These are phyloP conservation scores for Cossypha caffra DNA, from an alignment of 2,797 vertebrate species.

Conservation along the genomic window DNA sequence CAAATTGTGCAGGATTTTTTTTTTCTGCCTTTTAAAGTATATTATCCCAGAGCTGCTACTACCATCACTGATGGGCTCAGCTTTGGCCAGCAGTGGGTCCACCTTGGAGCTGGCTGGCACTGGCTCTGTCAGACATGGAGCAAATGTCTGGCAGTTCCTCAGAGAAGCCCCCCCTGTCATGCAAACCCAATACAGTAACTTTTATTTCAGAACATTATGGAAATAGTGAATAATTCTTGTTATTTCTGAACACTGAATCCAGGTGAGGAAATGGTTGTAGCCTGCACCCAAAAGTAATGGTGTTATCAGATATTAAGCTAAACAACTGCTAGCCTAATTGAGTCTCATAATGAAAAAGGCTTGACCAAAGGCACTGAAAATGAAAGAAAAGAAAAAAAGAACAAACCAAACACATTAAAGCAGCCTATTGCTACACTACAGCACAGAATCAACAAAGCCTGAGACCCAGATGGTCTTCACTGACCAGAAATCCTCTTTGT, in stretches of 20 bases:
- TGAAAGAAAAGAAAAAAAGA: not conserved
- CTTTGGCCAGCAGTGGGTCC: not conserved
- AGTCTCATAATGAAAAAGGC: not conserved
- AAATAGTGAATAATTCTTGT: not conserved
- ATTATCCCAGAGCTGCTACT: not conserved
- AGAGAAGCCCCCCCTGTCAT: not conserved
- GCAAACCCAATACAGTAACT: not conserved
- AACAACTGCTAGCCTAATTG: not conserved
- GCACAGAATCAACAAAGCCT: conserved; percentile 28
- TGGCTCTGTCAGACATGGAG: not conserved
- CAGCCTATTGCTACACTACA: not conserved
- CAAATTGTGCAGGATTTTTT: not conserved
- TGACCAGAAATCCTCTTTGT: conserved; percentile 37
- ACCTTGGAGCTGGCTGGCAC: not conserved
- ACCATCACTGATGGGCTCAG: not conserved
- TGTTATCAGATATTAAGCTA: not conserved
- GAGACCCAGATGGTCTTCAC: conserved; percentile 26
- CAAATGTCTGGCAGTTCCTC: not conserved
- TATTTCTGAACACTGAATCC: not conserved
- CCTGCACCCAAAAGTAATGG: not conserved
- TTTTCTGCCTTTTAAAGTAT: not conserved
- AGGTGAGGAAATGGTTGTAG: not conserved
- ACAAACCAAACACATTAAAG: not conserved
- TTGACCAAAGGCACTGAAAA: not conserved
- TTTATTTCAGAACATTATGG: not conserved